These are phyloP conservation scores for Tribolium freemani DNA, from an alignment of 2,888 invertebrate species.

Conservation along the genomic window DNA sequence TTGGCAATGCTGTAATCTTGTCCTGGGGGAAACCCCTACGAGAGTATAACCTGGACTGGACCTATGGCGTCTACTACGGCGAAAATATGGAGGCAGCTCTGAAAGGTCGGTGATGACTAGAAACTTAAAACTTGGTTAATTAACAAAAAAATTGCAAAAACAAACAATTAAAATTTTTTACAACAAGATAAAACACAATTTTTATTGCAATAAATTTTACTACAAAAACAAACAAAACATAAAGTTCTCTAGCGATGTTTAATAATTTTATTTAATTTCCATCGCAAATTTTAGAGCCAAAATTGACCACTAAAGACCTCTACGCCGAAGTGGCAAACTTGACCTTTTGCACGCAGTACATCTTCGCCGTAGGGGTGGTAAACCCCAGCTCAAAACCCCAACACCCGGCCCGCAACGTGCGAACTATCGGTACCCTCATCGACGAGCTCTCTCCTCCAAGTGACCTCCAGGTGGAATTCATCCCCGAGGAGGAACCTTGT, in stretches of 20 bases:
- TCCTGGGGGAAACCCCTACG: constrained; percentile 56
- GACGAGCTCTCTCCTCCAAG: constrained; percentile 53
- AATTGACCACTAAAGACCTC: constrained; percentile 53
- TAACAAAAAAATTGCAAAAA: no score
- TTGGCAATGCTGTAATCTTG: constrained; percentile 55
- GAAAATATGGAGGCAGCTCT: constrained; percentile 52
- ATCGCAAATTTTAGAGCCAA: constrained; percentile 47
- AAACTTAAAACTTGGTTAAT: no score
- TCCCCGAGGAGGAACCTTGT: constrained; percentile 56
- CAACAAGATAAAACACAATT: no score
- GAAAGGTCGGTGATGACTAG: constrained; percentile 45
- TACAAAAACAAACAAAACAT: no score
- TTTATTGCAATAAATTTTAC: no score
- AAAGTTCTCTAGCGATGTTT: no score
- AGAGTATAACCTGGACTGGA: constrained; percentile 49
- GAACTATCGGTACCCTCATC: constrained; percentile 56
- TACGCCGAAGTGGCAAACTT: constrained; percentile 53
- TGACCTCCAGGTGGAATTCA: constrained; percentile 57
- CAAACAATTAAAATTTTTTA: no score
- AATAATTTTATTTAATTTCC: no score
- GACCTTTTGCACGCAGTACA: constrained; percentile 58
- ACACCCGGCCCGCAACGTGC: constrained; percentile 45
- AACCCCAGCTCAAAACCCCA: constrained; percentile 4
- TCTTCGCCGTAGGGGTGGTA: constrained; percentile 48
- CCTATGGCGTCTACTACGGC: constrained; percentile 57